Evolutionary conservation across 2,113 vertebrate genomes (phyloP), one percentile per base, ranked within the genome.

Genomic region (Tursiops truncatus): DNA sequence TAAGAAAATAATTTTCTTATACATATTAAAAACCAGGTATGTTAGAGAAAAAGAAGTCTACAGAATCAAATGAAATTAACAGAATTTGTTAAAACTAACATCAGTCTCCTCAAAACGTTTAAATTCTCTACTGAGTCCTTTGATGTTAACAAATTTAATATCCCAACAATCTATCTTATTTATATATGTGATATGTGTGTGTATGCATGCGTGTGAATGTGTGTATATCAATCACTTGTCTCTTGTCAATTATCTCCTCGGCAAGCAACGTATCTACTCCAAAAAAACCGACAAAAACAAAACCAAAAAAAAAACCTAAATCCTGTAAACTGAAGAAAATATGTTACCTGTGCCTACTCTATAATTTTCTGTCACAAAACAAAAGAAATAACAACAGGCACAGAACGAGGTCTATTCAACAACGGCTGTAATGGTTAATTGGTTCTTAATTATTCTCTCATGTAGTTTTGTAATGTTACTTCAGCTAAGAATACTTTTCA

Each of bases 401-500:
- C 18, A 79, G 50, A 86, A 93, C 0, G 25, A 12, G 44, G 17
- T 41, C 44, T 74, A 83, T 84, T 91, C 68, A 74, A 87, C 86
- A 95, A 36, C 20, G 91, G 70, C 50, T 89, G 15, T 41, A 84
- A 76, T 36, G 50, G 18, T 50, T 91, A 83, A 90, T 0, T 81
- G 62, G 60, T 50, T 97, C 63, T 76, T 95, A 73, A 94, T 92
- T 96, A 88, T 81, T 96, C 65, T 77, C n/a, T 76, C 28, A 28
- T 9, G 6, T 26, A 56, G 58, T 82, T 91, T n/a, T 68, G 76
- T 38, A 50, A 38, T 6, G 7, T 80, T 93, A 71, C 41, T 96
- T 65, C 38, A 95, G 58, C 50, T 94, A 36, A 84, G 36, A 63
- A 74, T 44, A 83, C 13, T 80, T 89, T 94, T 84, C 44, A 86